A percentile compares a stretch with the other conserved stretches of the same genome.
These are phyloP conservation scores for Germaria angustata DNA, from an alignment of 2,888 invertebrate genomes.

Conservation along the genomic window DNA sequence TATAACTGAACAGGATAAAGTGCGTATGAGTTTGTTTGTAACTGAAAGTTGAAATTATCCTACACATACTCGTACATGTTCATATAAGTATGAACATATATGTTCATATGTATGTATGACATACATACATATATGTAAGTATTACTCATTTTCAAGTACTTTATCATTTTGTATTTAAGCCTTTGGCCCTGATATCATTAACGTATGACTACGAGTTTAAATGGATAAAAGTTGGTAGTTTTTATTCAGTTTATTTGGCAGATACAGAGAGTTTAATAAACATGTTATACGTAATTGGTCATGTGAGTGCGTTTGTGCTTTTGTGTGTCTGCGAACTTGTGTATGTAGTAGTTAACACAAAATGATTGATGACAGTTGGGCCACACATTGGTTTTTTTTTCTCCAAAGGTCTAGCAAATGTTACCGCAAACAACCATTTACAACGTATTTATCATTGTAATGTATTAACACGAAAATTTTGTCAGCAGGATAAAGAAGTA, in stretches of 20 bases:
- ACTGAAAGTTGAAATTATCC: too few species aligned
- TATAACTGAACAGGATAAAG: slow-evolving; percentile 47
- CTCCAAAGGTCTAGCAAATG: slow-evolving; percentile 41
- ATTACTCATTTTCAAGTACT: slow-evolving; percentile 50
- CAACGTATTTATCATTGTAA: slow-evolving; percentile 30
- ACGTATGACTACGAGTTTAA: slow-evolving; percentile 13
- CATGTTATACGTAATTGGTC: slow-evolving; percentile 49
- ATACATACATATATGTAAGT: not conserved
- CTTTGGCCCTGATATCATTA: slow-evolving; percentile 62
- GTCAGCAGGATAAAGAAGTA: not conserved
- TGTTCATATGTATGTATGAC: slow-evolving; percentile 31
- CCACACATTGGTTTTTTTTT: slow-evolving; percentile 18
- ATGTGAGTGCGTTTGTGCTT: slow-evolving; percentile 31
- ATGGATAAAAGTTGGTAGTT: slow-evolving; percentile 45
- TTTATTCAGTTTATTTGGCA: slow-evolving; percentile 52
- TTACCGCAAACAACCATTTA: slow-evolving; percentile 29
- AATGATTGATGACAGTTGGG: slow-evolving; percentile 49
- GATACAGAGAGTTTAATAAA: slow-evolving; percentile 50
- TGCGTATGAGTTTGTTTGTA: slow-evolving; percentile 19
- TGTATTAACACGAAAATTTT: not conserved
- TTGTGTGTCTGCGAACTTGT: slow-evolving; percentile 27
- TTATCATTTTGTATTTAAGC: slow-evolving; percentile 66
- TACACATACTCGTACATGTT: too few species aligned
- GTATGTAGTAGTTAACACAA: slow-evolving; percentile 50
- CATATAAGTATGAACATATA: slow-evolving; percentile 18